phyloP scores from a whole-genome alignment of 2,888 invertebrate genomes.

The Pachydiplax longipennis region DNA sequence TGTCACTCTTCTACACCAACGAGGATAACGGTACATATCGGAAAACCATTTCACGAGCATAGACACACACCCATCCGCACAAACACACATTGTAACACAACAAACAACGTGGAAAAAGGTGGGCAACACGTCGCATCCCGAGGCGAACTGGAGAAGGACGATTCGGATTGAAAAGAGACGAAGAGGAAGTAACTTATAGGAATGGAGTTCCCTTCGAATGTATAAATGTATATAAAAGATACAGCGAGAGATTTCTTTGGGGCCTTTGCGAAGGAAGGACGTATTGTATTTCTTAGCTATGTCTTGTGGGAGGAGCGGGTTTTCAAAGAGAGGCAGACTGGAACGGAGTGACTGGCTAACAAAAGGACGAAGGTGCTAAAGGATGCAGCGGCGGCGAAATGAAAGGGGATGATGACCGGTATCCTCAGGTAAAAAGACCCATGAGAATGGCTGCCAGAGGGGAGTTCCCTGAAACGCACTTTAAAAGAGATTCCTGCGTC shows the following conservation, averaged over 20 bases:
- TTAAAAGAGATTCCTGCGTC: neutral
- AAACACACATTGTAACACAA: neutral
- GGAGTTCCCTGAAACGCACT: neutral
- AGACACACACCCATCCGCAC: neutral
- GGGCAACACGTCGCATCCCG: neutral
- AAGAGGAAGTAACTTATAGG: neutral
- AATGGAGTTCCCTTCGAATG: neutral
- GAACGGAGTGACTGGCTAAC: neutral
- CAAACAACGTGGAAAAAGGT: neutral
- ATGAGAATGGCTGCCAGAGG: neutral
- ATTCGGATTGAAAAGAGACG: neutral
- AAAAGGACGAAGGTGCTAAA: neutral
- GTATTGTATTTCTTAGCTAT: neutral
- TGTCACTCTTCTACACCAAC: neutral
- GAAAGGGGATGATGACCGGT: slow-evolving; percentile 1
- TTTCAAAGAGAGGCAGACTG: neutral
- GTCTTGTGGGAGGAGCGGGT: neutral
- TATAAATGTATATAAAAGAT: neutral
- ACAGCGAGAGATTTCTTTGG: neutral
- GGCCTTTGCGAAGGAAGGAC: neutral
- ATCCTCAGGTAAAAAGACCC: neutral
- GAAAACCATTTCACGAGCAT: neutral
- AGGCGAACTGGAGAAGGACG: neutral
- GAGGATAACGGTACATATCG: neutral
- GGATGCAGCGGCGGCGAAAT: neutral